Conservation (phyloP, 2,888 invertebrate genomes). For the Harpalus rubripes region DNA sequence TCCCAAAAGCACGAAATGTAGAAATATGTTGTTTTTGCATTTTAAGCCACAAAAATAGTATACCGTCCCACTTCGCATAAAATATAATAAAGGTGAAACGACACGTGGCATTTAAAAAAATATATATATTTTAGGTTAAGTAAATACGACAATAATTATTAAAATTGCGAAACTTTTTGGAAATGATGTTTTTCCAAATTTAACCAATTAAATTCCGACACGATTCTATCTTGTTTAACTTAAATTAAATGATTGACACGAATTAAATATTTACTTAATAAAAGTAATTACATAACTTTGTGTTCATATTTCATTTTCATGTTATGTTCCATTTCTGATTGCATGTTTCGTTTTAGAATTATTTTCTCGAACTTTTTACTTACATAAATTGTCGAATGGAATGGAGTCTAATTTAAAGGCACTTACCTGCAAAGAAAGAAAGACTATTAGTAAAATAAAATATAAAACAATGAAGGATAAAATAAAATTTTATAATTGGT, state of each 20-base stretch:
- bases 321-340: conserved; percentile 20
- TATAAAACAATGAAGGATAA: neutral
- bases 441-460: conserved; percentile 25
- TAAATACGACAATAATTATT: neutral
- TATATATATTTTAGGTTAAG: neutral
- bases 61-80: no score
- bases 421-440: conserved; percentile 56
- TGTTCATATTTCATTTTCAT: conserved; percentile 21
- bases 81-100: no score
- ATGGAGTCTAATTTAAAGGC: neutral
- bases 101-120: no score
- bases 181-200: neutral
- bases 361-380: neutral
- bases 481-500: no score
- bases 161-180: conserved; percentile 6
- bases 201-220: neutral
- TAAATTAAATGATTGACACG: conserved; percentile 27
- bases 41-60: no score
- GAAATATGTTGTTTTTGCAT: no score
- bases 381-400: neutral
- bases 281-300: conserved; percentile 25
- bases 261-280: conserved; percentile 27
- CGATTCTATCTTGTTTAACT: conserved; percentile 5
- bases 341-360: conserved; percentile 12
- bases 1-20: no score